These are phyloP conservation scores for Parauchenoglanis punctatus DNA, from an alignment of 2,797 vertebrate species.

Conservation along the genomic window DNA sequence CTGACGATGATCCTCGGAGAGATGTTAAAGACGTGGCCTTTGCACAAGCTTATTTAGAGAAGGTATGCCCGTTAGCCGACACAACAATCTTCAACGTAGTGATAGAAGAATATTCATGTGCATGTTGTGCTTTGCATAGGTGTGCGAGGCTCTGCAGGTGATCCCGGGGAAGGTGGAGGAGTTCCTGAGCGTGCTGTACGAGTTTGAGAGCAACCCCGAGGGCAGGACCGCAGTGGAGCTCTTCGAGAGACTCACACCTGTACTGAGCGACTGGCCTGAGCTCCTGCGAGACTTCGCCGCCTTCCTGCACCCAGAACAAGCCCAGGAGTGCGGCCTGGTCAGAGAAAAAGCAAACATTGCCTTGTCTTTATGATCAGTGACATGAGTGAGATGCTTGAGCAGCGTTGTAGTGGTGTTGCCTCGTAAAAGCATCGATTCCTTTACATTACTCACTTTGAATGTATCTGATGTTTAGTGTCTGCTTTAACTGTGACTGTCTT, in stretches of 20 bases:
- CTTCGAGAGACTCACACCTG: constrained; percentile 69
- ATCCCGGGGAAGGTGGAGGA: constrained; percentile 79
- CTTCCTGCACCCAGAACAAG: constrained; percentile 85
- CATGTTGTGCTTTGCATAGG: constrained; percentile 69
- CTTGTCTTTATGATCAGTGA: not conserved
- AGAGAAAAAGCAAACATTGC: constrained; percentile 4
- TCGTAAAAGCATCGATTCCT: not conserved
- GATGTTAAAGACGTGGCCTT: constrained; percentile 84
- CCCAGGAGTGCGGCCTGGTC: constrained; percentile 86
- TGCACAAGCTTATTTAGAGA: constrained; percentile 79
- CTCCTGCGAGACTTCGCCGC: constrained; percentile 88
- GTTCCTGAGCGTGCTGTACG: constrained; percentile 82
- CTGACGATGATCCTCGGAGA: constrained; percentile 73
- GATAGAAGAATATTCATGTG: not conserved
- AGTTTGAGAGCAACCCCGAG: constrained; percentile 73
- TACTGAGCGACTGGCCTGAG: constrained; percentile 85
- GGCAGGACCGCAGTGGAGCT: constrained; percentile 75
- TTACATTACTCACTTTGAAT: not conserved
- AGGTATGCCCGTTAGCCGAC: constrained; percentile 58
- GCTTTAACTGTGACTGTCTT: not conserved
- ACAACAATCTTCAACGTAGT: no score
- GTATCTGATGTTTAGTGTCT: not conserved
- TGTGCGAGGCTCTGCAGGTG: constrained; percentile 79
- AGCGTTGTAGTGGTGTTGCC: not conserved
- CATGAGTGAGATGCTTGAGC: not conserved